Evolutionary conservation across 2,797 vertebrate genomes (phyloP).

Genomic region (Rhabdophis nuchalis): DNA sequence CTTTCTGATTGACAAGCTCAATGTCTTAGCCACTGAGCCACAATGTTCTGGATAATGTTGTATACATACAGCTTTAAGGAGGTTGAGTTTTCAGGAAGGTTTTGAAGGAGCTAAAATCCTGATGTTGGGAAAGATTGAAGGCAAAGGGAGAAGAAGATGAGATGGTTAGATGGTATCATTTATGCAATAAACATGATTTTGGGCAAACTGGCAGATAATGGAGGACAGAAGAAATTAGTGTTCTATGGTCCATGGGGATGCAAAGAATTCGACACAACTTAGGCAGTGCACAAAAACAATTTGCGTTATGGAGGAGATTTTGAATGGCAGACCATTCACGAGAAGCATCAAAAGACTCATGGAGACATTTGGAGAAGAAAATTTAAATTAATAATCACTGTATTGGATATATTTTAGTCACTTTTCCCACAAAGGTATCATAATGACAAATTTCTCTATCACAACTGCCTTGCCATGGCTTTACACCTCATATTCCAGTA

Average conservation of each 20-base stretch:
- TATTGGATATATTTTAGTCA: neutral
- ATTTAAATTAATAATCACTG: neutral
- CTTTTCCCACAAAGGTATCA: neutral
- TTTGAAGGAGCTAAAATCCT: neutral
- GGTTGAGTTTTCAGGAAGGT: neutral
- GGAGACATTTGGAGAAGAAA: neutral
- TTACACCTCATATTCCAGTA: neutral
- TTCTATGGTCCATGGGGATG: neutral
- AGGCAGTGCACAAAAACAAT: neutral
- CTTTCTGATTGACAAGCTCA: too few species aligned
- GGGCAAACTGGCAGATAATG: neutral
- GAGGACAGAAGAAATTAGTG: neutral
- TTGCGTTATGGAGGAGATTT: neutral
- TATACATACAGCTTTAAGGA: neutral
- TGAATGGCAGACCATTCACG: neutral
- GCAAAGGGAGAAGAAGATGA: neutral
- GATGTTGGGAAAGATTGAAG: neutral
- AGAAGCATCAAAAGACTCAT: neutral
- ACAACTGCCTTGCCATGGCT: neutral
- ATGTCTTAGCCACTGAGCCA: too few species aligned
- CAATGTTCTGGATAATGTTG: too few species aligned
- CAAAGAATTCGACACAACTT: too few species aligned
- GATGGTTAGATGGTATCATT: neutral
- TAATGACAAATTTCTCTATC: neutral
- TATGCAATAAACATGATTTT: neutral